phyloP scores from a whole-genome alignment of 2,797 vertebrate genomes.

The Arctocebus calabarensis region DNA sequence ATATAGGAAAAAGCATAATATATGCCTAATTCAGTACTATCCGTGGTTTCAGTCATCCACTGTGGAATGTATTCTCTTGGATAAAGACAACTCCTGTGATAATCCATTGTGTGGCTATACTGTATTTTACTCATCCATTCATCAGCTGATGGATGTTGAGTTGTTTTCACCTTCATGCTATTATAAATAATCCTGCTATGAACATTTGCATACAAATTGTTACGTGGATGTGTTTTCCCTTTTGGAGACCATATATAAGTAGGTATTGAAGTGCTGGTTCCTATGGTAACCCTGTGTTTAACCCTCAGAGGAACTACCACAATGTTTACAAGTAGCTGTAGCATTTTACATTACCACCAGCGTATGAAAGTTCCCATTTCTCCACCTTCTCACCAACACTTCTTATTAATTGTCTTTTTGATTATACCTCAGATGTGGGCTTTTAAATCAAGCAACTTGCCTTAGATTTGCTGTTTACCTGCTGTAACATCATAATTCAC shows the following conservation, averaged over 20 bases:
- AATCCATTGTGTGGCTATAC: not conserved
- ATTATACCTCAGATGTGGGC: not conserved
- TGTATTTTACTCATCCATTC: not conserved
- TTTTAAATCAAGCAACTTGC: not conserved
- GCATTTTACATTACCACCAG: not conserved
- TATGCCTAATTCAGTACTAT: not conserved
- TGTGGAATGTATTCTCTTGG: not conserved
- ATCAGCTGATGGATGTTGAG: not conserved
- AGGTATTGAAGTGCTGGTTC: not conserved
- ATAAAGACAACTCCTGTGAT: not conserved
- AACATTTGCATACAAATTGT: not conserved
- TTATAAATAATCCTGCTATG: not conserved
- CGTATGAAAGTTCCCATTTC: not conserved
- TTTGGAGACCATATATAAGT: not conserved
- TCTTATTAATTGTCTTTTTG: not conserved
- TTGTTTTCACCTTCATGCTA: not conserved
- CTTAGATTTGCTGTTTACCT: not conserved
- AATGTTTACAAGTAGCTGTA: not conserved
- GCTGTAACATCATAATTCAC: not conserved
- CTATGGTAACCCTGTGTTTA: not conserved
- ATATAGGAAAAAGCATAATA: not conserved
- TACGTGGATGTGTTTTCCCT: not conserved
- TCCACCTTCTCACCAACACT: not conserved
- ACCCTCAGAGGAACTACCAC: not conserved
- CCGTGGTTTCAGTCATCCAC: not conserved